Base-by-base conservation (phyloP, 1,140 invertebrate genomes). In the Zaprionus kolodkinae region DNA sequence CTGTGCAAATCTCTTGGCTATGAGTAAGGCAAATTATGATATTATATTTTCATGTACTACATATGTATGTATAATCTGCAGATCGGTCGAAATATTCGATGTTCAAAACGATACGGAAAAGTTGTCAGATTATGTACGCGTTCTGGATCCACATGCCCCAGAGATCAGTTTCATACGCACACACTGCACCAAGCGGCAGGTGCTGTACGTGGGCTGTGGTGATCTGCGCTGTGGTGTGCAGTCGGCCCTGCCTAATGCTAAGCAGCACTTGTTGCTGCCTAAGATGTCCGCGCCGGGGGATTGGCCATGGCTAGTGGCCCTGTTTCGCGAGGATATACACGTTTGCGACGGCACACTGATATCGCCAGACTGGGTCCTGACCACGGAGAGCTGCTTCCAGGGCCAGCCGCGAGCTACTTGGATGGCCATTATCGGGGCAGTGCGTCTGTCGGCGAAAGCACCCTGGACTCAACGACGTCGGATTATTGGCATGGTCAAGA, bases 301-400 rank as follows among this genome's bases (percentile, higher is more conserved):
- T 84, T 98, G 97, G 97, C 97, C 97, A 13, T 98, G 97, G 97
- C 95, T 97, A 87, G 96, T 95, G 13, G 95, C 96, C 7, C 93
- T 98, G 0, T 95, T 97, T 74, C 96, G 97, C 81, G 95, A 97
- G 82, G 96, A 97, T 72, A 95, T 96, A 40, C 97, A 98, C 85
- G 96, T 97, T 9, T 98, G 97, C 91, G 97, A 98, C 91, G 97
- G 96, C 1, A 97, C 96, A 7, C 93, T 98, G 3, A 93, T 94
- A 25, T 95, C 96, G 7, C 94, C 95, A 0, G 95, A 95, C 65
- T 98, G 97, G 97, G 94, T 98, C 1, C 93, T 97, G 25, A 97
- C 97, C 13, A 97, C 97, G 0, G 95, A 96, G n/a, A 96, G 96
- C 1, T 98, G 97, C 91, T 98, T 98, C 88, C 96, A 97, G 93